These are phyloP conservation scores for Spilogale gracilis DNA, from an alignment of 2,113 vertebrate species.

Conservation along the genomic window DNA sequence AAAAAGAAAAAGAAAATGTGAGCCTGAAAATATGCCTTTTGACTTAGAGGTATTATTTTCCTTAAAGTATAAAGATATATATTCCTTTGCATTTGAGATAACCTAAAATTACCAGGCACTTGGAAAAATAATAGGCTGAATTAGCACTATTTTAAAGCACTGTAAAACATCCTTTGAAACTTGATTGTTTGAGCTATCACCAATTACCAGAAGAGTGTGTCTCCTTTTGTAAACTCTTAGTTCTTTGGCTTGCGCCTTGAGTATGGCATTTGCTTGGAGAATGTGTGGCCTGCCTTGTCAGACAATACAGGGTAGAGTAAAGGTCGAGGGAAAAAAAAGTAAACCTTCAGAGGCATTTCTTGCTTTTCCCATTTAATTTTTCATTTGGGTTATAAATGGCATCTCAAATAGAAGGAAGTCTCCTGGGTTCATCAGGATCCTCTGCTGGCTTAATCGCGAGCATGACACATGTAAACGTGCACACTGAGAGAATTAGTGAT, in stretches of 20 bases:
- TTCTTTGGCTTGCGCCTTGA: neutral
- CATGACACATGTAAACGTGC: slow-evolving; percentile 74
- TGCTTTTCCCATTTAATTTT: slow-evolving; percentile 86
- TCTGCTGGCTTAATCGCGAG: slow-evolving; percentile 81
- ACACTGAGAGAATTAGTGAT: slow-evolving; percentile 86
- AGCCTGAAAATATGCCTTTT: neutral
- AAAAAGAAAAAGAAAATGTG: neutral
- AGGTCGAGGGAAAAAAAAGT: slow-evolving; percentile 74
- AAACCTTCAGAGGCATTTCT: slow-evolving; percentile 72
- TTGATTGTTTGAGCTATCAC: neutral
- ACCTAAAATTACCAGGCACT: slow-evolving; percentile 24
- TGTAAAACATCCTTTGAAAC: slow-evolving; percentile 5
- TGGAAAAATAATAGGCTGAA: neutral
- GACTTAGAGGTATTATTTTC: neutral
- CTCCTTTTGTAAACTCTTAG: neutral
- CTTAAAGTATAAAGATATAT: neutral
- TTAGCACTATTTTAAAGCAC: neutral
- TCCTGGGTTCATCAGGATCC: slow-evolving; percentile 73
- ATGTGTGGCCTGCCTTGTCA: slow-evolving; percentile 24
- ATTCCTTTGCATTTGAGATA: neutral
- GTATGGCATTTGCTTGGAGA: slow-evolving; percentile 37
- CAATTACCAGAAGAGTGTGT: neutral
- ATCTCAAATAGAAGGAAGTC: slow-evolving; percentile 73
- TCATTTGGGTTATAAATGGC: slow-evolving; percentile 81
- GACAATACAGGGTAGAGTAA: slow-evolving; percentile 62